Evolutionary conservation across 2,113 vertebrate species (phyloP).

Genomic region (Spea bombifrons): DNA sequence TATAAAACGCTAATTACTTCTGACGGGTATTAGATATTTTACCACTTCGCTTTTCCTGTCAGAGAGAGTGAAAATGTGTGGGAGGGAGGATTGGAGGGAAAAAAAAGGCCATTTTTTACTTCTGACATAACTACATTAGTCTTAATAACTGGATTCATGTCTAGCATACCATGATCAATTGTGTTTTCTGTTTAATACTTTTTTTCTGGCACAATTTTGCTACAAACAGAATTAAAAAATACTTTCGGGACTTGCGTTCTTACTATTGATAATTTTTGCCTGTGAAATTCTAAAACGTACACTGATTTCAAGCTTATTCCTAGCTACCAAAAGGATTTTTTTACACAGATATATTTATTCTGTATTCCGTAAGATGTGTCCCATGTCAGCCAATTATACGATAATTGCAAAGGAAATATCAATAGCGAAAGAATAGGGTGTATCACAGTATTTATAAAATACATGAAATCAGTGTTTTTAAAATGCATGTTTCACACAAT

Average conservation of each 20-base stretch:
- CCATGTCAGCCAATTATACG: too few species aligned
- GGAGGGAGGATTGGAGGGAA: background rate
- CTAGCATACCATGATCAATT: conserved; percentile 17
- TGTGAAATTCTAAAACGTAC: background rate
- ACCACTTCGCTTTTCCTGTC: background rate
- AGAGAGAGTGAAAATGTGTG: conserved; percentile 12
- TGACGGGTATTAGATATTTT: background rate
- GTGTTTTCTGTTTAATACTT: conserved; percentile 11
- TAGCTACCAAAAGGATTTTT: too few species aligned
- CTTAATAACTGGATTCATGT: conserved; percentile 14
- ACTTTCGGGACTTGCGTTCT: background rate
- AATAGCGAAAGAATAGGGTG: too few species aligned
- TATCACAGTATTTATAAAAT: too few species aligned
- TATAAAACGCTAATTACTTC: conserved; percentile 15
- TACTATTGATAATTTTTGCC: background rate
- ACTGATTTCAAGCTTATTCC: background rate
- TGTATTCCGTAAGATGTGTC: too few species aligned
- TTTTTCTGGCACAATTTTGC: conserved; percentile 19
- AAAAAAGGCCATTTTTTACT: conserved; percentile 12
- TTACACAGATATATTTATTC: too few species aligned
- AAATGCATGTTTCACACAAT: too few species aligned
- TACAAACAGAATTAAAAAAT: conserved; percentile 8
- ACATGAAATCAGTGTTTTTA: too few species aligned
- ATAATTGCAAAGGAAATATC: too few species aligned
- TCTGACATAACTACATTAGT: conserved; percentile 23